Conservation (phyloP, 2,797 vertebrate species). For the Lutjanus campechanus region DNA sequence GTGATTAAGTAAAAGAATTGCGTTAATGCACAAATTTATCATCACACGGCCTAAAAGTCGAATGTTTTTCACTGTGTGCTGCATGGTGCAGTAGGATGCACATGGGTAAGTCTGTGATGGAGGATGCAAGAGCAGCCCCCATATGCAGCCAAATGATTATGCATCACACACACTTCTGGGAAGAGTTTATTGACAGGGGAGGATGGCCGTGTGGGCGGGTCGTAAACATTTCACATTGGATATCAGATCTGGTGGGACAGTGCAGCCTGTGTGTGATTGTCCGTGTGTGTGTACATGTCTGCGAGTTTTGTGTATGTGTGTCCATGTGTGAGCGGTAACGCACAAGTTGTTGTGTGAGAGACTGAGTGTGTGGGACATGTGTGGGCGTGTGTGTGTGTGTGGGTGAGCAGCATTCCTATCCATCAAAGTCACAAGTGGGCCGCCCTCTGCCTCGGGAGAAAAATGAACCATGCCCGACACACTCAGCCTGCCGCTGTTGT, state of each 20-base stretch:
- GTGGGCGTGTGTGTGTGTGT: conserved; percentile 75
- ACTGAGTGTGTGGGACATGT: conserved; percentile 75
- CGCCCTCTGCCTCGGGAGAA: conserved; percentile 78
- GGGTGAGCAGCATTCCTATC: conserved; percentile 86
- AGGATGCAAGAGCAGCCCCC: conserved; percentile 64
- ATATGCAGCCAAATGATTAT: conserved; percentile 59
- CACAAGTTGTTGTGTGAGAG: conserved; percentile 54
- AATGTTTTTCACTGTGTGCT: conserved; percentile 30
- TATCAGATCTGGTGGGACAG: conserved; percentile 74
- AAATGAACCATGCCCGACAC: conserved; percentile 74
- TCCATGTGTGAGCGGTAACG: conserved; percentile 40
- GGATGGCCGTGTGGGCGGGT: conserved; percentile 76
- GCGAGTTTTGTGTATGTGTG: conserved; percentile 1
- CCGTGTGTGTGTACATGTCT: conserved; percentile 34
- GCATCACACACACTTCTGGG: conserved; percentile 78
- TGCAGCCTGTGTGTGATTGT: conserved; percentile 52
- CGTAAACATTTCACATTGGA: conserved; percentile 79
- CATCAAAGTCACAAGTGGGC: conserved; percentile 83
- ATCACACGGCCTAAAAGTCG: conserved; percentile 39
- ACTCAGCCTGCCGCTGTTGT: conserved; percentile 63
- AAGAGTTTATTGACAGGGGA: conserved; percentile 80
- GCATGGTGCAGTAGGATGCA: conserved; percentile 66
- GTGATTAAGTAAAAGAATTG: conserved; percentile 46
- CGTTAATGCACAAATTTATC: conserved; percentile 72
- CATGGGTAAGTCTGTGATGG: conserved; percentile 73